A percentile compares a stretch with the other conserved stretches of the same genome.
Conservation (phyloP, 2,888 invertebrate species). For the Ophion obscuratus region DNA sequence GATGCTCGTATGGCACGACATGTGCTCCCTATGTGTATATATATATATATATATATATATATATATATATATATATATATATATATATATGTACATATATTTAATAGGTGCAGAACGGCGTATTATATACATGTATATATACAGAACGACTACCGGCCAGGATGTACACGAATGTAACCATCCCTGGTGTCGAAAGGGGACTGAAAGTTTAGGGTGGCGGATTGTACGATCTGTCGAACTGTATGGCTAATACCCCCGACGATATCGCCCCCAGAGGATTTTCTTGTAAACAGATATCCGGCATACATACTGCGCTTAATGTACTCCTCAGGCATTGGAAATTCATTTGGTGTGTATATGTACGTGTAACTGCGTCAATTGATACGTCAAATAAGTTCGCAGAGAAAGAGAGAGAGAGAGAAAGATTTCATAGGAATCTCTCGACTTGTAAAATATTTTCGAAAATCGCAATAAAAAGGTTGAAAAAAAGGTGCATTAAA, state of each 20-base stretch:
- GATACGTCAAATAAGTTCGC: conserved; percentile 41
- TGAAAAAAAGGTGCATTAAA: neutral
- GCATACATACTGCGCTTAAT: conserved; percentile 13
- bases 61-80: neutral
- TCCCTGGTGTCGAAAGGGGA: conserved; percentile 50
- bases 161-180: conserved; percentile 20
- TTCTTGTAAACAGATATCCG: conserved; percentile 59
- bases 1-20: conserved; percentile 70
- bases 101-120: no score
- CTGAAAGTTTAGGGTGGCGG: conserved; percentile 54
- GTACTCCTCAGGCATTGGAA: conserved; percentile 34
- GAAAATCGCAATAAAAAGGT: neutral
- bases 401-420: no score
- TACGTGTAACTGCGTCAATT: conserved; percentile 17
- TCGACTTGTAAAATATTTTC: neutral
- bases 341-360: conserved; percentile 38
- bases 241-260: conserved; percentile 52
- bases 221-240: conserved; percentile 63
- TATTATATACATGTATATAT: neutral
- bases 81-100: no score
- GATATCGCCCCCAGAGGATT: conserved; percentile 42
- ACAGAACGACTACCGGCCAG: neutral
- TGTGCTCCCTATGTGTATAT: conserved; percentile 60
- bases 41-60: neutral
- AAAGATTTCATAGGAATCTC: no score